These are phyloP conservation scores for Procavia capensis DNA, from an alignment of 2,113 vertebrate genomes.

Conservation along the genomic window DNA sequence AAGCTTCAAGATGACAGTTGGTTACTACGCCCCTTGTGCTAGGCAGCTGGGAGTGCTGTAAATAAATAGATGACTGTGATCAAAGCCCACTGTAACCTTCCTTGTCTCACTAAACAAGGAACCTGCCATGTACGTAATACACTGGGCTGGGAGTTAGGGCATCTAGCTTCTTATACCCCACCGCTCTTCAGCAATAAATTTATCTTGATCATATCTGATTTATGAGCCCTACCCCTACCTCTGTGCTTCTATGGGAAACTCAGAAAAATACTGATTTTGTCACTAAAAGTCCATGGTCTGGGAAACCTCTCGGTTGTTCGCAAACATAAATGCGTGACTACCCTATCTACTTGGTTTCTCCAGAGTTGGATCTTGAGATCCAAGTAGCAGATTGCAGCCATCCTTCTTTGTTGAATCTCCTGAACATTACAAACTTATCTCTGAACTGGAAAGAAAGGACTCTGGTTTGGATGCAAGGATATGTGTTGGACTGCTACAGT, in stretches of 20 bases:
- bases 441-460: not conserved
- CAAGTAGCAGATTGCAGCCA: not conserved
- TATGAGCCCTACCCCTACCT: not conserved
- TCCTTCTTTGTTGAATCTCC: not conserved
- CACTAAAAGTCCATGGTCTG: not conserved
- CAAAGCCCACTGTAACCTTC: not conserved
- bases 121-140: not conserved
- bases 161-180: not conserved
- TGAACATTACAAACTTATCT: not conserved
- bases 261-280: not conserved
- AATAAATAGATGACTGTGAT: not conserved
- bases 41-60: not conserved
- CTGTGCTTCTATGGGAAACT: not conserved
- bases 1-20: not conserved
- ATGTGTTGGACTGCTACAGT: not conserved
- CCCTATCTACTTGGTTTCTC: not conserved
- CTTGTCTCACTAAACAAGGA: not conserved
- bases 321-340: not conserved
- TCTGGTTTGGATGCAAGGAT: not conserved
- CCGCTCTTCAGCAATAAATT: not conserved
- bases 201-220: not conserved
- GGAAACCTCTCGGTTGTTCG: not conserved
- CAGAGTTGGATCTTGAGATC: not conserved
- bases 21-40: not conserved
- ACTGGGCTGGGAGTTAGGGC: not conserved